Base-by-base conservation (phyloP, 35 echinoderm and acorn worm species). In the Ptychodera flava region DNA sequence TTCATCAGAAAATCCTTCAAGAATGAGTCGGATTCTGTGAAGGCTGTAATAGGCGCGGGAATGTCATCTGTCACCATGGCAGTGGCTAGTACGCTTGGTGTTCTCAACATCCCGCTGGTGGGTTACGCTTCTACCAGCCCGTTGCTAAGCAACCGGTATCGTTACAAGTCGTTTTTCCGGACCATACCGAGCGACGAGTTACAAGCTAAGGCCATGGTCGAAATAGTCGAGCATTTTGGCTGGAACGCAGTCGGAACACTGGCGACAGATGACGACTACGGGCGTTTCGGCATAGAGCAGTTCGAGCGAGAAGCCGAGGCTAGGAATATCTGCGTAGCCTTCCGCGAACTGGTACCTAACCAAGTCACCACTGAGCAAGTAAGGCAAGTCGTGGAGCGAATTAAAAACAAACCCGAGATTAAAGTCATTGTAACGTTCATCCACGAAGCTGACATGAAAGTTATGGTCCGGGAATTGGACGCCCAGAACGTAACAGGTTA, bases 241-340 rank as follows among this genome's bases (percentile, higher is more conserved):
- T 89, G 87, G 87, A 82, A 89, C 34, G 81, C 81, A 52, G 82
- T 89, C 6, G 87, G 79, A 32, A 14, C 82, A 12, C 64, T 89
- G 29, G 38, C 81, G 30, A 82, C 87, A 29, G 80, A 82, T 6
- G 87, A 89, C 75, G 64, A 37, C 27, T 89, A 89, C 34, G 87
- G 87, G 31, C n/a, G 81, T 16, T 31, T 82, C 33, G 87, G 35
- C n/a, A 80, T 80, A 1, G 30, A 53, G 33, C 35, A 89, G 29
- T 28, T 89, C 14, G 79, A 36, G 16, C 29, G n/a, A 27, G 38
- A 77, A 27, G 36, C 80, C 31, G 77, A 89, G 33, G 32, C 82
- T 28, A 52, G 35, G n/a, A 80, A 34, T 32, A 89, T 89, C 31
- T 89, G 87, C n/a, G 75, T 89, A 31, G 80, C 87, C 12, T 53